Base-by-base conservation (phyloP, 2,797 vertebrate genomes). In the Poecile montanus region DNA sequence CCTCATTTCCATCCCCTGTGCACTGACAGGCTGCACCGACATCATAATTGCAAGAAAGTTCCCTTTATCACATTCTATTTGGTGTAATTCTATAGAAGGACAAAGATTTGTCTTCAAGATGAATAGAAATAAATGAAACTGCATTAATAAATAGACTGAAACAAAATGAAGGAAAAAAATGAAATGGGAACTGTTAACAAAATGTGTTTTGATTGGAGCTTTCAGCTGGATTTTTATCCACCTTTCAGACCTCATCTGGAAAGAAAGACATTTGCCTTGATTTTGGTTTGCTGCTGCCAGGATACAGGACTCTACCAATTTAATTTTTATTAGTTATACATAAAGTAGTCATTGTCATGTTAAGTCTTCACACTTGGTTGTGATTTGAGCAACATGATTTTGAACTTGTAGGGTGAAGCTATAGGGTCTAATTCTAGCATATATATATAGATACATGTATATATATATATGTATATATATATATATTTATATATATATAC, bases 1-100 rank as follows among this genome's bases (percentile, higher is more conserved):
- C 96, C 97, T 98, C 97, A 98, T 98, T 98, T 98, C 97, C 97
- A 98, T 98, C 97, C 96, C 97, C 94, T 92, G 95, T 97, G 95
- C 95, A 95, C 97, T 98, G 96, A 97, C 98, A 98, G 97, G 86
- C 97, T 97, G 97, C 91, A 94, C 96, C 94, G 87, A 98, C 97
- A 97, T 98, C 97, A 98, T 98, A 98, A 98, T 98, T 98, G 98
- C 97, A 96, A 97, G 97, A 98, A 98, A 98, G 96, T 97, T 98
- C 97, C 96, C 97, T 98, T 98, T 98, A 98, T 98, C 98, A 97
- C 97, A 98, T 98, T 98, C 98, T 98, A 97, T 98, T 98, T 98
- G 97, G 95, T 96, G 96, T 97, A 97, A 97, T 98, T 98, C 97
- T 97, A 97, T 97, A 97, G 97, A 97, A 98, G 96, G 97, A 97